Evolutionary conservation across 2,113 vertebrate species (phyloP), one percentile per base, ranked within the genome.

Genomic region (Butastur rufipennis): DNA sequence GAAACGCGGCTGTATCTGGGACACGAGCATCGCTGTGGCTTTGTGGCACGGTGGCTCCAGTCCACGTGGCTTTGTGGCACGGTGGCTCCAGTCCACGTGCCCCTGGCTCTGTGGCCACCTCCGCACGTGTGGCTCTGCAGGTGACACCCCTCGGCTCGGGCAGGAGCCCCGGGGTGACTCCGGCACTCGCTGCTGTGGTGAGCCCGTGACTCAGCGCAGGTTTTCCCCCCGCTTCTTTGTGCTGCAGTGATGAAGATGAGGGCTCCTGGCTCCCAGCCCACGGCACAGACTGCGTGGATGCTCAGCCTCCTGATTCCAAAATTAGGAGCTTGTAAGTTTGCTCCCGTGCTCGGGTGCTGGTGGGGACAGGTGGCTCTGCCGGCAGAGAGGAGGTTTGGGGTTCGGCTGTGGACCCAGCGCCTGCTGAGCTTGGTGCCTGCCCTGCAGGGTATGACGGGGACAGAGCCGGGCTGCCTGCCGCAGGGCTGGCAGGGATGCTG

Each of bases 291-390:
- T 96, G 96, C 23, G 88, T 95, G 65, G 99, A 98, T 71, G 89
- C 80, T 82, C 98, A 77, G 82, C 98, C 98, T 26, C 87, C 98
- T 1, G 98, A 98, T 43, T 99, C 99, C 92, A 99, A 98, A 91
- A 99, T 99, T 81, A 98, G 96, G 97, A 99, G 97, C 93, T 98
- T 99, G 99, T 99, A 98, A 98, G 99, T 99, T 88, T 25, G 3
- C 21, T 53, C 31, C 59, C 22, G 0, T 9, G 13, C 32, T 63
- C 34, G 0, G 20, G 61, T 16, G 38, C 67, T 29, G 26, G 34
- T 43, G 47, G 80, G 79, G 38, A n/a, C 0, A 3, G 65, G 75
- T 3, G 11, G 40, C 50, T 85, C 18, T 87, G 73, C 78, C 1
- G 5, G 12, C 2, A 0, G 68, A 32, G n/a, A 26, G 61, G 59